Base-by-base conservation (phyloP, 1,140 invertebrate genomes). In the Phthorimaea operculella region DNA sequence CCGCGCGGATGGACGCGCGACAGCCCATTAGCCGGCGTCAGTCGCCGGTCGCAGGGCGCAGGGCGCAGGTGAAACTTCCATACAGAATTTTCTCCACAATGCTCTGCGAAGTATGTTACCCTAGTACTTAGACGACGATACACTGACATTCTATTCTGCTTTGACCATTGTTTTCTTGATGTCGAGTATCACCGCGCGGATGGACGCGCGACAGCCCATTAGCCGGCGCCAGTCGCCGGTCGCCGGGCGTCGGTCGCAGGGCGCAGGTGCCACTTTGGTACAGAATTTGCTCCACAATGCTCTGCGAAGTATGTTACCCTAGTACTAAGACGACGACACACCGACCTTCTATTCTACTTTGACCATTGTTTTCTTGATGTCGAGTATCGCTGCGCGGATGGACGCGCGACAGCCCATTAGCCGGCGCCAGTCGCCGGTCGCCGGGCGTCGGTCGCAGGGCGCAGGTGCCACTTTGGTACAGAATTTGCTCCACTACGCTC, bases 361-460 rank as follows among this genome's bases (percentile, higher is more conserved):
- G 21, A 28, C 21, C 6, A 2, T 28, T 28, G 21, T 28, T 28
- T 28, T 28, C 21, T 28, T n/a, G n/a, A 80, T n/a, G n/a, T n/a
- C n/a, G n/a, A n/a, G n/a, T n/a, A n/a, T n/a, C n/a, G n/a, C n/a
- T n/a, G n/a, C n/a, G n/a, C n/a, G 75, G 67, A 75, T 75, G 77
- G 74, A 78, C 72, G 68, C 62, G 56, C 69, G 75, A 76, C 74
- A 81, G 71, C 66, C 74, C 78, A 79, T 82, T 82, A 82, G 76
- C 63, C 60, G 59, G 64, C 63, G 63, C 39, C 39, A 14, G 21
- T 28, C 21, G 21, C 21, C 21, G 21, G 21, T 28, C 21, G 21
- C 6, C 21, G 21, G 21, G 2, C 10, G 42, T 15, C 42, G 8
- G 66, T 12, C 21, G 21, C 6, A 6, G 21, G 66, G 63, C 62